phyloP scores from a whole-genome alignment of 2,113 vertebrate genomes.

The Elaphurus davidianus region DNA sequence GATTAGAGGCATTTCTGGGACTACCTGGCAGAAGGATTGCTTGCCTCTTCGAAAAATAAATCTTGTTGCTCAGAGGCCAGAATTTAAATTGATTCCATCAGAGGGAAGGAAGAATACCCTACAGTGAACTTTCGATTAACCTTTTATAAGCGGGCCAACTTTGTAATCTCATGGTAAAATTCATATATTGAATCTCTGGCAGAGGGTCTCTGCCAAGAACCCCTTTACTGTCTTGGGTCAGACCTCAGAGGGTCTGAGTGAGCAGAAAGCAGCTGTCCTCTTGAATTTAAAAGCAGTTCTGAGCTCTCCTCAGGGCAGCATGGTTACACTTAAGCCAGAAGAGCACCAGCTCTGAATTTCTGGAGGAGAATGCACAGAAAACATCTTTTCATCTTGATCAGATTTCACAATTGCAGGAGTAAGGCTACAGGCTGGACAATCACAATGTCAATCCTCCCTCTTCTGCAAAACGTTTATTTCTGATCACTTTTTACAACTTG shows the following conservation, averaged over 20 bases:
- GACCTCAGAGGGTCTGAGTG: background rate
- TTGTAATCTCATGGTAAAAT: slow-evolving; percentile 51
- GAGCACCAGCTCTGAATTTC: background rate
- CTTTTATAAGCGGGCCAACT: slow-evolving; percentile 16
- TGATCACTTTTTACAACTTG: background rate
- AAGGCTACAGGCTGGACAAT: background rate
- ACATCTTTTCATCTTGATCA: background rate
- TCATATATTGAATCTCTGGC: slow-evolving; percentile 50
- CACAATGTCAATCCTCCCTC: background rate
- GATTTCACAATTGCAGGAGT: background rate
- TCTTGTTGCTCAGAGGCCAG: background rate
- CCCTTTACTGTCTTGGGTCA: background rate
- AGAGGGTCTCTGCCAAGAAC: background rate
- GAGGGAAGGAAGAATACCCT: slow-evolving; percentile 34
- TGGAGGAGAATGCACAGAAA: background rate
- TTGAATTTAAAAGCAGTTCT: slow-evolving; percentile 30
- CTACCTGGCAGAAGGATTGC: background rate
- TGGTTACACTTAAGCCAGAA: background rate
- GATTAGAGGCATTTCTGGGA: background rate
- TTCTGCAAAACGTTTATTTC: slow-evolving; percentile 18
- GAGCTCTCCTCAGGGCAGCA: background rate
- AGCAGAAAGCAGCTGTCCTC: slow-evolving; percentile 35
- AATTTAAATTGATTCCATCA: slow-evolving; percentile 29
- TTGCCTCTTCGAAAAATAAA: slow-evolving; percentile 11
- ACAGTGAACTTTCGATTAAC: slow-evolving; percentile 44